Evolutionary conservation across 1,140 invertebrate genomes (phyloP).

Genomic region (Bombus polaris): DNA sequence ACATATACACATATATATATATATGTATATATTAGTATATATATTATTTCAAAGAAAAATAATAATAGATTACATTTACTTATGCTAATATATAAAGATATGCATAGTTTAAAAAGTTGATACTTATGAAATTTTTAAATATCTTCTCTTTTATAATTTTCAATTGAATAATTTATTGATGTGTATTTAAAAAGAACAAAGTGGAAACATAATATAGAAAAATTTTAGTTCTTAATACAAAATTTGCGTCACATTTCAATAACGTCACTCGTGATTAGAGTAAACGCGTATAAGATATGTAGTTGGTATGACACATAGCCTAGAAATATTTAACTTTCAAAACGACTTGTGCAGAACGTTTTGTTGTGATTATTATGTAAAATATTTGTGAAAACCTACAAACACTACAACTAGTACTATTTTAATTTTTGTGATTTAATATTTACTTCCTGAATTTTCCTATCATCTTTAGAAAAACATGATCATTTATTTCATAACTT

Average conservation of each 20-base stretch:
- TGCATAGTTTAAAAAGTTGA: slow-evolving; percentile 8
- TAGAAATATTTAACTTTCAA: slow-evolving; percentile 49
- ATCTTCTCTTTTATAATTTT: neutral
- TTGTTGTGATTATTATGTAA: slow-evolving; percentile 36
- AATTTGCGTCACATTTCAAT: slow-evolving; percentile 43
- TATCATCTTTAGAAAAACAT: neutral
- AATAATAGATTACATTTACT: slow-evolving; percentile 37
- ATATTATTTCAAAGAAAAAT: slow-evolving; percentile 35
- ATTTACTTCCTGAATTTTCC: neutral
- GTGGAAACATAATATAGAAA: neutral
- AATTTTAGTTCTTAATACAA: slow-evolving; percentile 5
- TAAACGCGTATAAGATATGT: slow-evolving; percentile 34
- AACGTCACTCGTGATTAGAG: slow-evolving; percentile 43
- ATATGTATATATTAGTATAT: slow-evolving; percentile 5
- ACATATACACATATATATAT: neutral
- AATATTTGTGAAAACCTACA: slow-evolving; percentile 4
- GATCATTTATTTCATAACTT: slow-evolving; percentile 34
- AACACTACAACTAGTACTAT: neutral
- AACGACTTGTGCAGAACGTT: slow-evolving; percentile 47
- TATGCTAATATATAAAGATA: neutral
- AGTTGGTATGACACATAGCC: slow-evolving; percentile 51
- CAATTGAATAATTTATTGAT: neutral
- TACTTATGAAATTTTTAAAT: neutral
- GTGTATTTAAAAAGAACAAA: neutral
- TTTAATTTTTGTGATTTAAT: slow-evolving; percentile 12